Conservation (phyloP, 2,113 vertebrate species). For the Actinemys pallida region DNA sequence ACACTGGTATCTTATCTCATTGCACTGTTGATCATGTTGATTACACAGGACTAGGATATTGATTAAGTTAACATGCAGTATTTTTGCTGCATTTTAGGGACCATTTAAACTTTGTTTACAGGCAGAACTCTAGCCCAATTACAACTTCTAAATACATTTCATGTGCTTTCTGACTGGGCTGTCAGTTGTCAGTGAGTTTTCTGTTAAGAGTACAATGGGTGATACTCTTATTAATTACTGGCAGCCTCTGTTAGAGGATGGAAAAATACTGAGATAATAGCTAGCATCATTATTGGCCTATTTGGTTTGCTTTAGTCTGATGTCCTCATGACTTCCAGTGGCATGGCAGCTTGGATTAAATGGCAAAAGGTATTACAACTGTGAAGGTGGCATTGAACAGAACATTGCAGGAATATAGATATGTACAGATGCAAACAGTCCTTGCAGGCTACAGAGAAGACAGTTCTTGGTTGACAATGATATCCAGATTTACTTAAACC, state of each 20-base stretch:
- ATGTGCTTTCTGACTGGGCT: background rate
- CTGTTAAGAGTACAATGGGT: background rate
- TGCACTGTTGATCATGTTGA: background rate
- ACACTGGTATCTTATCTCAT: background rate
- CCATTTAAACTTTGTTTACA: background rate
- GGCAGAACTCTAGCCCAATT: slow-evolving; percentile 21
- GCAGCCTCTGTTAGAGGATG: slow-evolving; percentile 11
- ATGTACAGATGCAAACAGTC: background rate
- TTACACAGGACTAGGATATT: background rate
- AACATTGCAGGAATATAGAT: background rate
- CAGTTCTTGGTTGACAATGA: background rate
- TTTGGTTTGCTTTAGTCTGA: slow-evolving; percentile 1
- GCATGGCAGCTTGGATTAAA: background rate
- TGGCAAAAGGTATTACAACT: background rate
- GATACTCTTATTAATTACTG: slow-evolving; percentile 43
- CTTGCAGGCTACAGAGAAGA: background rate
- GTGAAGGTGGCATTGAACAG: background rate
- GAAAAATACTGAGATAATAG: slow-evolving; percentile 39
- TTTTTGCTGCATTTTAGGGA: background rate
- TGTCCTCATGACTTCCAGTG: background rate
- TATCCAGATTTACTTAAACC: background rate
- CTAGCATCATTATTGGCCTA: background rate
- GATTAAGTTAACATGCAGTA: background rate
- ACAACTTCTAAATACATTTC: slow-evolving; percentile 17
- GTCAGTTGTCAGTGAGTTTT: background rate